Percentiles rank a stretch among this genome's conserved stretches.
Conservation (phyloP, 1,140 invertebrate genomes). For the Lutraria rhynchaena region DNA sequence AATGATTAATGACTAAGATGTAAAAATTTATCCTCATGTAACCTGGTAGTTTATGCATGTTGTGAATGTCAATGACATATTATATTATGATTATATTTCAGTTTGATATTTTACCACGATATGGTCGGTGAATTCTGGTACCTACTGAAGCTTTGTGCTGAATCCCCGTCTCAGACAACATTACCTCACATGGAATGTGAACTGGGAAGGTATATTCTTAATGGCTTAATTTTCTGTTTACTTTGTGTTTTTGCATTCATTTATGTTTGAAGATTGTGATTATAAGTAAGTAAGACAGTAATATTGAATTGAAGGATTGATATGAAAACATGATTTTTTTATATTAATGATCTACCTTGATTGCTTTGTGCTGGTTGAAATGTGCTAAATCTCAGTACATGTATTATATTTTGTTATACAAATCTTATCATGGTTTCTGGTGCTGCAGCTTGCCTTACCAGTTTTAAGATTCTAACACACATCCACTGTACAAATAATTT, state of each 20-base stretch:
- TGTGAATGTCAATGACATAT: too few relatives aligned
- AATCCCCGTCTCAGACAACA: constrained; percentile 74
- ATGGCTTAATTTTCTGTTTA: not conserved
- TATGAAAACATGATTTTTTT: not conserved
- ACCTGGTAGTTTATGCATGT: too few relatives aligned
- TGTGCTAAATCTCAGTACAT: too few relatives aligned
- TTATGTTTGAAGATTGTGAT: not conserved
- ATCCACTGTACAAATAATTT: too few relatives aligned
- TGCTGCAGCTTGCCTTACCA: too few relatives aligned
- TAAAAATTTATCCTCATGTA: too few relatives aligned
- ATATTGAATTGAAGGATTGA: not conserved
- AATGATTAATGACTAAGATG: too few relatives aligned
- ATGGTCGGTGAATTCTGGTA: constrained; percentile 82
- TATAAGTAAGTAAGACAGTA: not conserved
- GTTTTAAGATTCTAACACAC: too few relatives aligned
- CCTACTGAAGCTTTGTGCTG: constrained; percentile 75
- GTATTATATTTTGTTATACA: too few relatives aligned
- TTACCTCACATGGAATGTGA: constrained; percentile 80
- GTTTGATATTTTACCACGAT: constrained; percentile 80
- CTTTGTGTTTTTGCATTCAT: not conserved
- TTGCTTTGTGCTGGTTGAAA: too few relatives aligned
- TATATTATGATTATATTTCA: constrained; percentile 64
- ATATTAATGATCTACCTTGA: too few relatives aligned
- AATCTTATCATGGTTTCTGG: too few relatives aligned
- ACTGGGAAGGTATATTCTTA: constrained; percentile 79